Conservation (phyloP, 2,888 invertebrate genomes). For the Diarsia brunnea region DNA sequence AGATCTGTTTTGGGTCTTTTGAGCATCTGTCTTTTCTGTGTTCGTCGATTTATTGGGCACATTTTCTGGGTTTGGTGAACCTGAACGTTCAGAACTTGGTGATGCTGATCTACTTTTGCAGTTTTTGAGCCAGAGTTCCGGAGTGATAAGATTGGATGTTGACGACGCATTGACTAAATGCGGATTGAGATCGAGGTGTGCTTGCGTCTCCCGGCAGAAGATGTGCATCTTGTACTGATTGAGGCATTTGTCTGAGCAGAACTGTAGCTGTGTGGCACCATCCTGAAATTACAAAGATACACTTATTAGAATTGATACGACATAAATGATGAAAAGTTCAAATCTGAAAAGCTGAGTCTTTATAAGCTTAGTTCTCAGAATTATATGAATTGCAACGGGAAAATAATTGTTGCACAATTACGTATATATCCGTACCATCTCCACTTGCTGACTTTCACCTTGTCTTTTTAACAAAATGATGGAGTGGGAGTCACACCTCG, state of each 20-base stretch:
- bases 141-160: constrained; percentile 94
- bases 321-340: neutral
- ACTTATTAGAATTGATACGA: constrained; percentile 2
- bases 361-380: neutral
- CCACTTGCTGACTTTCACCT: neutral
- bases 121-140: constrained; percentile 97
- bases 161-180: constrained; percentile 91
- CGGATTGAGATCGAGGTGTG: constrained; percentile 96
- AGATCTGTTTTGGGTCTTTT: constrained; percentile 78
- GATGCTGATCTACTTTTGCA: constrained; percentile 93
- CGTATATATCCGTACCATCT: neutral
- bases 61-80: constrained; percentile 88
- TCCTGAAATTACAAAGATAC: constrained; percentile 90
- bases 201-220: constrained; percentile 98
- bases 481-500: neutral
- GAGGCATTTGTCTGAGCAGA: constrained; percentile 97
- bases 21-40: constrained; percentile 76
- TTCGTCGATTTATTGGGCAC: constrained; percentile 69
- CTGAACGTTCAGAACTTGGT: constrained; percentile 90
- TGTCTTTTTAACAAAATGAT: neutral
- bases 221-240: constrained; percentile 99
- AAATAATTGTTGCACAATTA: neutral
- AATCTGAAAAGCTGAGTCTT: neutral
- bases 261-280: constrained; percentile 97
- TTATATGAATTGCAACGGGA: neutral